Evolutionary conservation across 2,888 invertebrate species (phyloP), one percentile per base, ranked within the genome.

Genomic region (Dolichopus griseipennis): DNA sequence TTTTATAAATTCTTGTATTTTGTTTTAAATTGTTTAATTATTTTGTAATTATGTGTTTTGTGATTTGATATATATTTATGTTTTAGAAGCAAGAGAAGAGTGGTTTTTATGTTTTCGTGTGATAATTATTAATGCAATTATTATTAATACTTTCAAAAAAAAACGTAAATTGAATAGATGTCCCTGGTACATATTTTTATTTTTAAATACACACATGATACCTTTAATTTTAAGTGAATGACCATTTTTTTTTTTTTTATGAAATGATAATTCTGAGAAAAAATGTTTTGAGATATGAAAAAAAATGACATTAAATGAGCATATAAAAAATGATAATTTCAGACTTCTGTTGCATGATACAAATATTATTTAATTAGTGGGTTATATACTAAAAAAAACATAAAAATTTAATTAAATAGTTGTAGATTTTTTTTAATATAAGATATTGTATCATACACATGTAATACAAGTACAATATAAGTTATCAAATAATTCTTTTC

Each of bases 121-220:
- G 15, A 52, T 52, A 52, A n/a, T 52, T 52, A 52, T 52, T 52
- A 52, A 52, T 52, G 52, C 52, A 52, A 52, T 52, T 18, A 52
- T 52, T 52, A 52, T 52, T 52, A 18, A 18, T n/a, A 52, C 15
- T 52, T 52, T 12, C 15, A 41, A 41, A 27, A 37, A 37, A 37
- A 37, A 18, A 15, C 2, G 18, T 18, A 52, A 15, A 15, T 12
- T 52, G 52, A n/a, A 37, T 37, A 37, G 52, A n/a, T 18, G 52
- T 12, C 52, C 52, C 52, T 52, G 52, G 52, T 52, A 52, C 15
- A 52, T 52, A 52, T 52, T 18, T 43, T 52, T 52, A 2, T 52
- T 12, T 10, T 37, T 37, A 8, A 37, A 10, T 37, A 10, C 37
- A 18, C 52, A 52, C 18, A 18, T 3, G 9, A 52, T 52, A 37